A percentile compares a stretch with the other conserved stretches of the same genome.
These are phyloP conservation scores for Lipophrys pholis DNA, from an alignment of 2,113 vertebrate genomes.

Conservation along the genomic window DNA sequence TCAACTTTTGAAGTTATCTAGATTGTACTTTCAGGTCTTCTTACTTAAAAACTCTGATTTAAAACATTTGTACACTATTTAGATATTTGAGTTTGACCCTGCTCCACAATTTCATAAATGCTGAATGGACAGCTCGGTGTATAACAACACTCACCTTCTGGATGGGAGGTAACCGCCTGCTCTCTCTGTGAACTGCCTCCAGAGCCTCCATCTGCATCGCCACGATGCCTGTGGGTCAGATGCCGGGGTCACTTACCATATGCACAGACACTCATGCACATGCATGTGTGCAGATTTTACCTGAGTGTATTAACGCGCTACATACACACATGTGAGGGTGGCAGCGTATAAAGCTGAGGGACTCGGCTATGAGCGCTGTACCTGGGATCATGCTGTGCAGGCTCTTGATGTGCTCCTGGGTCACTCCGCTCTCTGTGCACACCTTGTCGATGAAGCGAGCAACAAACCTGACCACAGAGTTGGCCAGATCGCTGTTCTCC, in stretches of 20 bases:
- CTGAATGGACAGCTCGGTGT: not conserved
- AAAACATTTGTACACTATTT: not conserved
- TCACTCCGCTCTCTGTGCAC: constrained; percentile 97
- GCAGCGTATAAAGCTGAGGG: constrained; percentile 23
- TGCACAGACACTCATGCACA: constrained; percentile 20
- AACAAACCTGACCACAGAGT: constrained; percentile 93
- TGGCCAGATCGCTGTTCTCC: constrained; percentile 93
- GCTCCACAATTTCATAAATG: not conserved
- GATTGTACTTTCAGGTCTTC: not conserved
- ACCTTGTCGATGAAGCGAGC: constrained; percentile 98
- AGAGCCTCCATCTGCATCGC: constrained; percentile 98
- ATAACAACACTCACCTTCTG: constrained; percentile 89
- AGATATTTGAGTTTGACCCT: not conserved
- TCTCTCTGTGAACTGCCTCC: constrained; percentile 96
- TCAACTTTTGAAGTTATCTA: not conserved
- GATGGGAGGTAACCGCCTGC: constrained; percentile 95
- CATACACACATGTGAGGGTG: too few relatives aligned
- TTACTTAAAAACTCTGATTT: not conserved
- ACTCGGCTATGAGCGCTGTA: constrained; percentile 62
- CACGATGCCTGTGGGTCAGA: constrained; percentile 89
- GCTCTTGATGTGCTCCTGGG: constrained; percentile 97
- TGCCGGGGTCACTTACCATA: constrained; percentile 50
- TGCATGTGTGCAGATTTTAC: constrained; percentile 2
- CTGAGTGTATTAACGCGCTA: constrained; percentile 34
- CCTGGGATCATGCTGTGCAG: constrained; percentile 99